Percentiles rank a stretch among this genome's conserved stretches.
These are phyloP conservation scores for Drosophila anomelani DNA, from an alignment of 2,888 invertebrate genomes.

Conservation along the genomic window DNA sequence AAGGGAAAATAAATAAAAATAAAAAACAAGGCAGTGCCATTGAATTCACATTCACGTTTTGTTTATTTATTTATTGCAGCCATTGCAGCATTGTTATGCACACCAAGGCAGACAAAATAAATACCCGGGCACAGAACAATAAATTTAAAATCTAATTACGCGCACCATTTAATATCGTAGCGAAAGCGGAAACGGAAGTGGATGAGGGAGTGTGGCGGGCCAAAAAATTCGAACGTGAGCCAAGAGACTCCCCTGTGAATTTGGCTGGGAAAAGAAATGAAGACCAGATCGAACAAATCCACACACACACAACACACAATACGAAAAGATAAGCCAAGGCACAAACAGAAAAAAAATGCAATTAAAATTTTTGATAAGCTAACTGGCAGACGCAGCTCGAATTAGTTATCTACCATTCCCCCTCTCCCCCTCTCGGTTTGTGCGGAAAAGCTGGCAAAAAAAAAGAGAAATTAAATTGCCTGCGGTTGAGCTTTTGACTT, in stretches of 20 bases:
- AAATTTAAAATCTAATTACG: slow-evolving; percentile 80
- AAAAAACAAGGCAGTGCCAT: slow-evolving; percentile 32
- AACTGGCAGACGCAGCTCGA: slow-evolving; percentile 53
- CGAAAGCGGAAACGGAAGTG: slow-evolving; percentile 42
- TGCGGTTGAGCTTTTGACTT: slow-evolving; percentile 76
- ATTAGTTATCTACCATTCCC: slow-evolving; percentile 57
- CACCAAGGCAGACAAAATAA: slow-evolving; percentile 65
- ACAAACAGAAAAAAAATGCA: slow-evolving; percentile 57
- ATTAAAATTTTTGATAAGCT: slow-evolving; percentile 75
- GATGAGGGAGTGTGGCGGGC: neutral
- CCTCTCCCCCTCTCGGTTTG: neutral
- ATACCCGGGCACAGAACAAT: slow-evolving; percentile 60
- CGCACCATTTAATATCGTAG: slow-evolving; percentile 77
- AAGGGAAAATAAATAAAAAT: slow-evolving; percentile 2
- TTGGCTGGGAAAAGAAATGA: slow-evolving; percentile 21
- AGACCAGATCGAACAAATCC: slow-evolving; percentile 38
- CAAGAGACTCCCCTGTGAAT: slow-evolving; percentile 40
- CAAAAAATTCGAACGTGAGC: slow-evolving; percentile 36
- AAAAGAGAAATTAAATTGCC: slow-evolving; percentile 69
- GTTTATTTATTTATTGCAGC: slow-evolving; percentile 74
- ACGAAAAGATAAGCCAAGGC: slow-evolving; percentile 34
- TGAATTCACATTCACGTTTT: slow-evolving; percentile 67
- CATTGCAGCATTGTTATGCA: slow-evolving; percentile 76
- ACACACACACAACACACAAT: slow-evolving; percentile 36
- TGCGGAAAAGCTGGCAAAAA: slow-evolving; percentile 4